phyloP scores from a whole-genome alignment of 2,888 invertebrate genomes.

The Polymixis flavicincta region DNA sequence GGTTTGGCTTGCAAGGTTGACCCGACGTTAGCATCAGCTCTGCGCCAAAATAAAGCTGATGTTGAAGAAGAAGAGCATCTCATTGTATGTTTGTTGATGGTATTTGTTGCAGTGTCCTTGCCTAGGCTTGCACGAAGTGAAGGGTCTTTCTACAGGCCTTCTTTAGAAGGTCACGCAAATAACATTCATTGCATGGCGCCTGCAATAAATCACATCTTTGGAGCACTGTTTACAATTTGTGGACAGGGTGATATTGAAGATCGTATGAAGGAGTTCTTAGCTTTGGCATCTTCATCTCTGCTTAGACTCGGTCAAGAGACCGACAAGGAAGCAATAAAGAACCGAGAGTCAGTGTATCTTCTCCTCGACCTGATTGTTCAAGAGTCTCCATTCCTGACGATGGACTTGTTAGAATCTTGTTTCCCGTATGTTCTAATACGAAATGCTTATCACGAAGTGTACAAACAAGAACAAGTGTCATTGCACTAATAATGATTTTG shows the following conservation, averaged over 20 bases:
- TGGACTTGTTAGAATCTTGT: constrained; percentile 99
- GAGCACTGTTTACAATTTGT: constrained; percentile 98
- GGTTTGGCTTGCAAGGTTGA: constrained; percentile 98
- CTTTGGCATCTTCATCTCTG: constrained; percentile 98
- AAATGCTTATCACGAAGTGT: constrained; percentile 99
- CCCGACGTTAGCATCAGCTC: constrained; percentile 97
- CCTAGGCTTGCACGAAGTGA: constrained; percentile 98
- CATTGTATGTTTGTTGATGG: constrained; percentile 98
- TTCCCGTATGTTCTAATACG: constrained; percentile 99
- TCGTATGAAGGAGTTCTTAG: constrained; percentile 98
- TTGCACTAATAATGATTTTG: constrained; percentile 82
- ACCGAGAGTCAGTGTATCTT: constrained; percentile 99
- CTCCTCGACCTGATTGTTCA: constrained; percentile 99
- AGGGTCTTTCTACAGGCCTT: constrained; percentile 96
- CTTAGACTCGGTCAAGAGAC: constrained; percentile 98
- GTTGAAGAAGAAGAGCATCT: constrained; percentile 98
- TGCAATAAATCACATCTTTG: constrained; percentile 98
- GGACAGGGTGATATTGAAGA: constrained; percentile 99
- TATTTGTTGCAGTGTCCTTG: constrained; percentile 99
- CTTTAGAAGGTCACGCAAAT: constrained; percentile 98
- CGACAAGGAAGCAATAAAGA: constrained; percentile 97
- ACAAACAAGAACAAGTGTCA: constrained; percentile 95
- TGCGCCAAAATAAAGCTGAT: constrained; percentile 97
- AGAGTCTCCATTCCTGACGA: constrained; percentile 99
- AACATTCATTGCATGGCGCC: constrained; percentile 99